These are phyloP conservation scores for Trachymyrmex cornetzi DNA, from an alignment of 1,140 invertebrate species.

Conservation along the genomic window DNA sequence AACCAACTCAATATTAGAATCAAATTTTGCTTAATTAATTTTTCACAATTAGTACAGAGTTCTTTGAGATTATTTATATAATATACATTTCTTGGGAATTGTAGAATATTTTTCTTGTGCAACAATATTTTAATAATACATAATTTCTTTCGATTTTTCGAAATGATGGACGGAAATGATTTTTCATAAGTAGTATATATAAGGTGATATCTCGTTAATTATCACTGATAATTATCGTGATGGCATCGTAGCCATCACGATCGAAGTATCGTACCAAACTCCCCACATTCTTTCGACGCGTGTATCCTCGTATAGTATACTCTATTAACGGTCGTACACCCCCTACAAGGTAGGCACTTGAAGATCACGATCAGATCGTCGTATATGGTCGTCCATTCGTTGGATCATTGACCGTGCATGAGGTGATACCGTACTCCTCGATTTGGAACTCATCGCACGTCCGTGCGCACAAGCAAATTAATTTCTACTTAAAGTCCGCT, in stretches of 20 bases:
- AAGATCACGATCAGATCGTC: conserved; percentile 73
- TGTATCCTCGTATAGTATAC: conserved; percentile 20
- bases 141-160: not conserved
- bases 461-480: conserved; percentile 78
- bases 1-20: too few relatives aligned
- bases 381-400: conserved; percentile 74
- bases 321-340: conserved; percentile 77
- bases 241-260: not conserved
- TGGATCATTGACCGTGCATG: conserved; percentile 79
- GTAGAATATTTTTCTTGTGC: not conserved
- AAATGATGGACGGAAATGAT: not conserved
- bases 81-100: not conserved
- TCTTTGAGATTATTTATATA: not conserved
- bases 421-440: conserved; percentile 74
- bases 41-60: too few relatives aligned
- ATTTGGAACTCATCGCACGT: conserved; percentile 29
- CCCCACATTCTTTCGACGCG: conserved; percentile 10
- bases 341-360: conserved; percentile 77
- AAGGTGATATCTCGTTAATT: conserved; percentile 25
- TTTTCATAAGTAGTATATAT: not conserved
- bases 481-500: conserved; percentile 71
- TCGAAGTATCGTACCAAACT: conserved; percentile 5
- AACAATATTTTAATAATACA: not conserved
- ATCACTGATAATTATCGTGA: not conserved
- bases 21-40: too few relatives aligned